phyloP scores from a whole-genome alignment of 2,113 vertebrate species.

The Nanger granti region DNA sequence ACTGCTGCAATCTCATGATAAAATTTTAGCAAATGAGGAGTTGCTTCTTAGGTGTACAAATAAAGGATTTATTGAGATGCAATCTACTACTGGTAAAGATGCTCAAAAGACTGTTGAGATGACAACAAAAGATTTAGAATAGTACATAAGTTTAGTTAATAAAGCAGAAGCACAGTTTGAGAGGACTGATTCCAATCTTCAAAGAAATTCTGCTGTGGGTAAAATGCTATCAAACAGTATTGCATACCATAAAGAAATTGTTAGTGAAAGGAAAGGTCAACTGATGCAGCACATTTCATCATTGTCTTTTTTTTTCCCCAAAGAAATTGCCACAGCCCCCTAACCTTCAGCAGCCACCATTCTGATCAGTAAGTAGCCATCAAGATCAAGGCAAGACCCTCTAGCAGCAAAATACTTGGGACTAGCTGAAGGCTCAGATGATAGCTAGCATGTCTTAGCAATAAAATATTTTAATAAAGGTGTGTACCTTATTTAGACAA shows the following conservation, averaged over 20 bases:
- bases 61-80: neutral
- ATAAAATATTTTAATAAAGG: neutral
- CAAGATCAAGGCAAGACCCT: neutral
- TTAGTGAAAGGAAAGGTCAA: neutral
- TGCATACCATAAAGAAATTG: neutral
- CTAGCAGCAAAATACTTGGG: neutral
- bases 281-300: neutral
- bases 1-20: neutral
- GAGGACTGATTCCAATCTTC: neutral
- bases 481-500: neutral
- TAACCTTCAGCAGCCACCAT: neutral
- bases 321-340: neutral
- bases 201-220: neutral
- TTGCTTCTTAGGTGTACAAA: neutral
- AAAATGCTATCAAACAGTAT: neutral
- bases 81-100: neutral
- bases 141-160: neutral
- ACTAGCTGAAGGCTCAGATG: neutral
- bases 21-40: neutral
- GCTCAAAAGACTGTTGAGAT: neutral
- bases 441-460: neutral
- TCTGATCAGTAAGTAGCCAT: neutral
- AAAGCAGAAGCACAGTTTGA: neutral
- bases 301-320: neutral
- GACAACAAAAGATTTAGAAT: neutral